Base-by-base conservation (phyloP, 2,888 invertebrate species). In the Brenthis hecate region DNA sequence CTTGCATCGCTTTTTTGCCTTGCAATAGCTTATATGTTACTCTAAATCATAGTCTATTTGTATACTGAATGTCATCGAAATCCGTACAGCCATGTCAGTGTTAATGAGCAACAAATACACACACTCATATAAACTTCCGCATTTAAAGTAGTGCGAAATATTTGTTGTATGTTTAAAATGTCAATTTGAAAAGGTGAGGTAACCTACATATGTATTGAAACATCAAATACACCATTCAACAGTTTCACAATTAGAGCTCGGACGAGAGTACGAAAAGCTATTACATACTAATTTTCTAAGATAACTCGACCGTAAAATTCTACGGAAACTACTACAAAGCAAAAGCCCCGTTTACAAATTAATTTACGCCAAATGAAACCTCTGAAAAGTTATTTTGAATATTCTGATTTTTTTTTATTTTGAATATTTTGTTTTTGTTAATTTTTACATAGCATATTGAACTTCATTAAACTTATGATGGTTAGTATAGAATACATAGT, bases 281-380 rank as follows among this genome's bases (percentile, higher is more conserved):
- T 71, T 68, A 68, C 64, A 68, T 54, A 65, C 65, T 71, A 68
- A 68, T 71, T 71, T 68, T 63, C 61, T 48, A 65, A 68, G 68
- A 61, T 69, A 61, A 69, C 68, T 72, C 68, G 66, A 60, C 68
- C 58, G 69, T 65, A 69, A 72, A 74, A 69, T 69, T 74, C 66
- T 68, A 71, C 64, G 54, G 65, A 72, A 71, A 50, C 60, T 50
- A 60, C 61, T 70, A 71, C 66, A 70, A 70, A 72, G 70, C 68
- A 56, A 61, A 58, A 64, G 64, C 56, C 67, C 55, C 65, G 61
- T 69, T 73, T 66, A 70, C 68, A 70, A 73, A 73, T 73, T 73
- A 69, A 73, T 70, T 68, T 68, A 66, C 69, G 65, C 65, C 56
- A 66, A 64, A 68, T 57, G 72, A 67, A 70, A 54, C 66, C 57